Conservation (phyloP, 2,888 invertebrate genomes). For the Cheiracanthium punctorium region DNA sequence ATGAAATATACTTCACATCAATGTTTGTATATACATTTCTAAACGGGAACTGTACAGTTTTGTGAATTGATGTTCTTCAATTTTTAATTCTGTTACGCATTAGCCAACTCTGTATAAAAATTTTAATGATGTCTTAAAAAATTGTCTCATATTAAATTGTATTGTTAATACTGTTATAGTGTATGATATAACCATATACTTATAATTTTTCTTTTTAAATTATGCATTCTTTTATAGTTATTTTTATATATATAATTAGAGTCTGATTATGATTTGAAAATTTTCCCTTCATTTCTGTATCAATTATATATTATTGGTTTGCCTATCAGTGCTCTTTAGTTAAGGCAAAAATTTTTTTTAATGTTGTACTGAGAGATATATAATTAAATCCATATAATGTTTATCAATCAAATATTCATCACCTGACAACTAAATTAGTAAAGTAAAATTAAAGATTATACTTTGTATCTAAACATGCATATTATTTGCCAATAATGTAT, state of each 20-base stretch:
- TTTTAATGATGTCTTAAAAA: background rate
- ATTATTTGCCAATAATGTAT: no score
- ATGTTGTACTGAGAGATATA: no score
- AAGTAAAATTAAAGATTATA: no score
- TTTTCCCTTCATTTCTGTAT: background rate
- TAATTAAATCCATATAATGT: no score
- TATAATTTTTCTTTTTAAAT: background rate
- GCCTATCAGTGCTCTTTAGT: background rate
- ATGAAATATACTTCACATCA: no score
- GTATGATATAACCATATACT: background rate
- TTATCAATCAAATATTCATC: no score
- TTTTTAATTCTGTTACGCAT: background rate
- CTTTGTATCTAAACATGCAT: no score
- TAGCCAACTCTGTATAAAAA: background rate
- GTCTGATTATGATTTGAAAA: background rate
- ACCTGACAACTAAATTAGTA: no score
- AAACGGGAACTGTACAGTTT: background rate
- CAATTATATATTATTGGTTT: background rate
- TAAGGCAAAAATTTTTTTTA: background rate
- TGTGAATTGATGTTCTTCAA: background rate
- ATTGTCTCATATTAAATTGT: background rate
- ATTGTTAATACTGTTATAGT: background rate
- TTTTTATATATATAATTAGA: background rate
- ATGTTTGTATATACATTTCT: background rate
- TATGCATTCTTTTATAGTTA: background rate